Percentiles rank a stretch among this genome's conserved stretches.
Evolutionary conservation across 2,113 vertebrate genomes (phyloP).

Genomic region (Hepsetus odoe): DNA sequence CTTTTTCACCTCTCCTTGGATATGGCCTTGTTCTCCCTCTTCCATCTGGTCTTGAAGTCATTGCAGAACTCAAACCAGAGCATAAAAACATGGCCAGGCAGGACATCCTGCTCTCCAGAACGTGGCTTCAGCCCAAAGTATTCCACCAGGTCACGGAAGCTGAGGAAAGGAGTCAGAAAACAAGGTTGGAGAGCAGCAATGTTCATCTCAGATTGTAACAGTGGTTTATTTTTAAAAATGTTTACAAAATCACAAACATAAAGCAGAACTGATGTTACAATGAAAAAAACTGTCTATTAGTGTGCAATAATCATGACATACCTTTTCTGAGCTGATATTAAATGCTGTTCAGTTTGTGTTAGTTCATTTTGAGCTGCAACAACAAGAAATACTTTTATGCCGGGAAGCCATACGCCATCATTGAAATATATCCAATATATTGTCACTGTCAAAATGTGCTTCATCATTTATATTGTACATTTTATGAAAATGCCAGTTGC

Average conservation of each 20-base stretch:
- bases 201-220: not conserved
- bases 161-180: conserved; percentile 61
- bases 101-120: conserved; percentile 85
- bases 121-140: conserved; percentile 91
- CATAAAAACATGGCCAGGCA: conserved; percentile 84
- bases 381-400: conserved; percentile 15
- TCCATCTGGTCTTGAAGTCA: conserved; percentile 95
- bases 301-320: conserved; percentile 57
- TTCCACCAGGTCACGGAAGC: conserved; percentile 86
- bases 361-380: conserved; percentile 85
- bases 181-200: not conserved
- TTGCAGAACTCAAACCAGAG: conserved; percentile 97
- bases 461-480: not conserved
- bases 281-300: not conserved
- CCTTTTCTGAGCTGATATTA: conserved; percentile 85
- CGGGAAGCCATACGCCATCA: conserved; percentile 7
- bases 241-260: not conserved
- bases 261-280: not conserved
- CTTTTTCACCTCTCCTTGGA: conserved; percentile 87
- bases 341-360: conserved; percentile 76
- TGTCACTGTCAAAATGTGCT: not conserved
- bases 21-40: conserved; percentile 90
- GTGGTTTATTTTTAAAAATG: not conserved
- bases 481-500: too few relatives aligned
- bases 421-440: not conserved